These are phyloP conservation scores for Xiphophorus couchianus DNA, from an alignment of 2,113 vertebrate genomes.

Conservation along the genomic window DNA sequence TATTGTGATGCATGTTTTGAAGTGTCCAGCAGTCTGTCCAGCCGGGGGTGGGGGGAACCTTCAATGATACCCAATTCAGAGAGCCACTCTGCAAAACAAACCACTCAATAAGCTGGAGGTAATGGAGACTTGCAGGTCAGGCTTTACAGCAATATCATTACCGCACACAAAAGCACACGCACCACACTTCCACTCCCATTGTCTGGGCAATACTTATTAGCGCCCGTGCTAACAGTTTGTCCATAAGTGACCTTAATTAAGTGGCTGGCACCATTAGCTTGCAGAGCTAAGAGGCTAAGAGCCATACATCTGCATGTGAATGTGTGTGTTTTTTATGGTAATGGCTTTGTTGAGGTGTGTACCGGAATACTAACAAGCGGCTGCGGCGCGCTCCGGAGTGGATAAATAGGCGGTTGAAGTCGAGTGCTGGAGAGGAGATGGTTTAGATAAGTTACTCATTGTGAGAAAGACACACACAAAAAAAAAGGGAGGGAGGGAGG, in stretches of 20 bases:
- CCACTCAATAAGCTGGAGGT: conserved; percentile 78
- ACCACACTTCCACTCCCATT: conserved; percentile 54
- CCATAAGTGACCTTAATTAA: conserved; percentile 82
- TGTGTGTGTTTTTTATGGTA: conserved; percentile 77
- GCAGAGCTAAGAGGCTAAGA: conserved; percentile 72
- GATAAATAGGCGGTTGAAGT: conserved; percentile 72
- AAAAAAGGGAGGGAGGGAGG: not conserved
- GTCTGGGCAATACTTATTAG: conserved; percentile 75
- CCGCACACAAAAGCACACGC: conserved; percentile 54
- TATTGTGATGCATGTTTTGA: conserved; percentile 70
- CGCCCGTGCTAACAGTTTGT: conserved; percentile 73
- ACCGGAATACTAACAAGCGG: conserved; percentile 70
- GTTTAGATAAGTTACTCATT: conserved; percentile 80
- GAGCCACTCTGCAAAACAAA: conserved; percentile 80
- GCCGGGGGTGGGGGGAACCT: conserved; percentile 32
- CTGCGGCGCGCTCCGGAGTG: conserved; percentile 50
- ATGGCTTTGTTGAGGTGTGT: conserved; percentile 74
- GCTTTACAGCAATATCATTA: conserved; percentile 75
- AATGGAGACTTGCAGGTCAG: conserved; percentile 76
- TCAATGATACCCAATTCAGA: conserved; percentile 72
- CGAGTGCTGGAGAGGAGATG: conserved; percentile 60
- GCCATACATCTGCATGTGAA: conserved; percentile 76
- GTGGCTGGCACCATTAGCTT: conserved; percentile 76
- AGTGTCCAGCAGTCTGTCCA: conserved; percentile 70
- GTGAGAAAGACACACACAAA: conserved; percentile 71